Base-by-base conservation (phyloP, 2,797 vertebrate genomes). In the Schizopygopsis pylzovi region DNA sequence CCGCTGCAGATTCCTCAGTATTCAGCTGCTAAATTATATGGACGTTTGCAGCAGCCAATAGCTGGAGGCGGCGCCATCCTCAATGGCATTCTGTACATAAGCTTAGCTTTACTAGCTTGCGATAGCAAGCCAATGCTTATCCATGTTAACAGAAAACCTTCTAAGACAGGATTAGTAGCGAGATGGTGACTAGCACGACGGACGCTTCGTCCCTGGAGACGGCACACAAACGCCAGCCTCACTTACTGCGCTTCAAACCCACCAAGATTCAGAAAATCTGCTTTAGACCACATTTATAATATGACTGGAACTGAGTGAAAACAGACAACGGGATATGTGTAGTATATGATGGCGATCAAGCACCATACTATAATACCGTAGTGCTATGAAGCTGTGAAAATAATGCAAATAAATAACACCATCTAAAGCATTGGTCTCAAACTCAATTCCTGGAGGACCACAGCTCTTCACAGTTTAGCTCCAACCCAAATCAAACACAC, bases 111-210 rank as follows among this genome's bases (percentile, higher is more conserved):
- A 94, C 95, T 95, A 94, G 95, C 93, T 94, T 93, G 94, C 71
- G 85, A 94, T 89, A 97, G 94, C 95, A 94, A 94, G 94, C 93
- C 93, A 96, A 95, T 95, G 96, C 96, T 98, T 96, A 98, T 94
- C 95, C 95, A 92, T 98, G 97, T 98, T 98, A 98, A 97, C 97
- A 98, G 96, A 97, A 97, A 83, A 96, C 96, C 97, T 98, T 97
- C 97, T 97, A 97, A 98, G 96, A 95, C 94, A 95, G 97, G 97
- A 98, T 98, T 97, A 98, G 94, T 93, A 91, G 89, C 93, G 95
- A 95, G 96, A 97, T 96, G 95, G 97, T 96, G 96, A 94, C 96
- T 93, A 95, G 97, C 96, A 96, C 96, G 95, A 96, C 93, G 96
- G 96, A 96, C 96, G 93, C 95, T 94, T 95, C 94, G 95, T 96